Evolutionary conservation across 2,113 vertebrate species (phyloP).

Genomic region (Antechinus flavipes): DNA sequence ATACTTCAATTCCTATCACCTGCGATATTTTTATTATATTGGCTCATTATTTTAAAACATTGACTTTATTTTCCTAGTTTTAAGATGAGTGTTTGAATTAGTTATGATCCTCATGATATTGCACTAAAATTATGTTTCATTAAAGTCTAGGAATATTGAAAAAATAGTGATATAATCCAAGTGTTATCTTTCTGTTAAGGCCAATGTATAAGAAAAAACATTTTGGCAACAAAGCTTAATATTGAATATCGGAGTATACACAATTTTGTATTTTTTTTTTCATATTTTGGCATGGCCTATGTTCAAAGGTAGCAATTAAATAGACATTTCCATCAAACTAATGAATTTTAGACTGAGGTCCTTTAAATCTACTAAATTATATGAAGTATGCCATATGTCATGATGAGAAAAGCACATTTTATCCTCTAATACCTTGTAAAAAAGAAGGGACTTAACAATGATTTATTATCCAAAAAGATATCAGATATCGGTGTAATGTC

Average conservation of each 20-base stretch:
- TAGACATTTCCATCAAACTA: background rate
- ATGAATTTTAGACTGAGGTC: background rate
- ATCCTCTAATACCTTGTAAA: background rate
- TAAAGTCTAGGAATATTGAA: slow-evolving; percentile 9
- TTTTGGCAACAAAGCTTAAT: background rate
- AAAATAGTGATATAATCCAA: background rate
- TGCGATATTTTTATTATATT: slow-evolving; percentile 14
- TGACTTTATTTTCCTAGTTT: background rate
- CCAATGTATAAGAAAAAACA: background rate
- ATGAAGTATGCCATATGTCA: background rate
- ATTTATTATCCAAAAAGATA: background rate
- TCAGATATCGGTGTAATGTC: background rate
- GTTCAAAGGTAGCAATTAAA: background rate
- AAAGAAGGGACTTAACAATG: background rate
- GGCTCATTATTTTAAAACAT: background rate
- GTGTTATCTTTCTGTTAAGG: background rate
- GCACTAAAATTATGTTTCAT: background rate
- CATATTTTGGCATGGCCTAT: background rate
- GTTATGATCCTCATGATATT: background rate
- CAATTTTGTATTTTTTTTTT: background rate
- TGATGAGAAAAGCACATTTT: background rate
- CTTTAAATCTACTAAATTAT: background rate
- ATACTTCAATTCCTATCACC: background rate
- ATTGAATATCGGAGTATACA: background rate
- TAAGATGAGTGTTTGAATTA: slow-evolving; percentile 33